These are phyloP conservation scores for Oxyura jamaicensis DNA, from an alignment of 2,113 vertebrate species.

Conservation along the genomic window DNA sequence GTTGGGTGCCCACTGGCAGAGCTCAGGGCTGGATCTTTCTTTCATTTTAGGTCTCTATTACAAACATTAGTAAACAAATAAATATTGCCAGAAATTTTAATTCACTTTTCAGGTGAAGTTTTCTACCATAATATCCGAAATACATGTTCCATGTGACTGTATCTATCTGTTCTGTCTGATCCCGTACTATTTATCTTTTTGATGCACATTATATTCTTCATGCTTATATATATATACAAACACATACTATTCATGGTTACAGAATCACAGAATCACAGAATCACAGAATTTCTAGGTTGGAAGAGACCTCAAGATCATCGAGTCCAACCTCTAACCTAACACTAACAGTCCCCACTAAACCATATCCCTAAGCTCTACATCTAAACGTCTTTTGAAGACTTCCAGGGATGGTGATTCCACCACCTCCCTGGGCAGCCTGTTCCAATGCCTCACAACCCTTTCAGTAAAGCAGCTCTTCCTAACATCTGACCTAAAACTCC, in stretches of 20 bases:
- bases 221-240: background rate
- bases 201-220: background rate
- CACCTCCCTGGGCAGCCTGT: too few species aligned
- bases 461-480: too few species aligned
- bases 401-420: too few species aligned
- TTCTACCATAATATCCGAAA: background rate
- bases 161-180: background rate
- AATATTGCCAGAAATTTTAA: background rate
- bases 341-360: too few species aligned
- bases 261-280: too few species aligned
- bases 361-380: too few species aligned
- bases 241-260: background rate
- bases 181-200: background rate
- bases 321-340: too few species aligned
- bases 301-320: too few species aligned
- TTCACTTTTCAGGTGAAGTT: background rate
- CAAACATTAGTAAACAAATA: background rate
- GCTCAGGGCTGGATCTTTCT: background rate
- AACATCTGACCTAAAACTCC: too few species aligned
- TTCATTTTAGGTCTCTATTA: background rate
- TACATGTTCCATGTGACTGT: accelerated
- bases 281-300: too few species aligned
- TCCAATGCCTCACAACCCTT: too few species aligned
- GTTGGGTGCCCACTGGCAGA: background rate
- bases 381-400: too few species aligned